phyloP scores from a whole-genome alignment of 1,140 invertebrate species.

The Drosophila mojavensis region DNA sequence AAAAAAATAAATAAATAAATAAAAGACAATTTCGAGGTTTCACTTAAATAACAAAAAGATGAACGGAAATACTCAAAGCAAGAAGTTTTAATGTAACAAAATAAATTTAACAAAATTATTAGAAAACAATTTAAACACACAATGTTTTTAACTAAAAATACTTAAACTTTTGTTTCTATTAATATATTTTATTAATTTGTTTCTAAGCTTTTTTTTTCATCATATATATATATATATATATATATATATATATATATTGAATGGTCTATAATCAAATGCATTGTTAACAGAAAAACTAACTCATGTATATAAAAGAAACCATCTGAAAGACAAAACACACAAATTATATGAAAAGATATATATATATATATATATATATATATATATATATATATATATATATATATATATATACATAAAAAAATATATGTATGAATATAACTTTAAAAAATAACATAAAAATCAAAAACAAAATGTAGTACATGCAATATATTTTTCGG shows the following conservation, averaged over 20 bases:
- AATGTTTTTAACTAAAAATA: neutral
- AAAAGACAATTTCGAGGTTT: slow-evolving; percentile 81
- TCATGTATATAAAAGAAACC: slow-evolving; percentile 58
- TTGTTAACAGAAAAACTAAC: slow-evolving; percentile 78
- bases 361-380: slow-evolving; percentile 1
- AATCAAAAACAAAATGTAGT: slow-evolving; percentile 64
- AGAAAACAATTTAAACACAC: neutral
- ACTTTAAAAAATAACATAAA: slow-evolving; percentile 22
- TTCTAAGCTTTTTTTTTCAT: slow-evolving; percentile 23
- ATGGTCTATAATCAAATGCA: slow-evolving; percentile 50
- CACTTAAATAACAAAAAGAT: slow-evolving; percentile 61
- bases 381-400: slow-evolving; percentile 21
- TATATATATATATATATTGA: neutral
- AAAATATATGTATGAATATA: neutral
- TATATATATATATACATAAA: neutral
- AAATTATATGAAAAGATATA: slow-evolving; percentile 27
- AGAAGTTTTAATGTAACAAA: slow-evolving; percentile 33
- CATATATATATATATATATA: too few species aligned
- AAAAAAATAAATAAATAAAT: slow-evolving; percentile 48
- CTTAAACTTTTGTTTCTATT: slow-evolving; percentile 25
- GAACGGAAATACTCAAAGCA: slow-evolving; percentile 34
- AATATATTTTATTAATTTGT: slow-evolving; percentile 23
- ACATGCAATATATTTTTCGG: slow-evolving; percentile 84
- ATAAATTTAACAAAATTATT: slow-evolving; percentile 26
- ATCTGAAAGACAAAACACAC: slow-evolving; percentile 22